Evolutionary conservation across 2,797 vertebrate species (phyloP), one percentile per base, ranked within the genome.

Genomic region (Sebastolobus altivelis): DNA sequence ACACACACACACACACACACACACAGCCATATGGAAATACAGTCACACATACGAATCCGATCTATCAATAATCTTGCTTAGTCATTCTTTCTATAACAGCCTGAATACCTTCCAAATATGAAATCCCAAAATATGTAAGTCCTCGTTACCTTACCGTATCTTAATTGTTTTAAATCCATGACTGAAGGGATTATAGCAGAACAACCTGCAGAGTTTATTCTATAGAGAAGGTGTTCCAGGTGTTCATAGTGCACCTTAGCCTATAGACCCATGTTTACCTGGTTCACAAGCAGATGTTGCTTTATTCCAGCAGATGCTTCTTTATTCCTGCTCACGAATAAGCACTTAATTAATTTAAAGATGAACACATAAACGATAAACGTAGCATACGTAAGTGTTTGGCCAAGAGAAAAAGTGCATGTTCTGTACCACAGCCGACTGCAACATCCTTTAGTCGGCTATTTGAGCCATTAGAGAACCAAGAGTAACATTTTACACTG

Each of bases 221-320:
- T 38, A 16, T 10, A 5, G 18, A 56, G 11, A 55, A 4, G 20
- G 38, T 49, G 43, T 46, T 46, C 20, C 58, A 81, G 5, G 46
- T 61, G 56, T 79, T 68, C 11, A 56, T 1, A 43, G 5, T 35
- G 16, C 14, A 35, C 22, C 38, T 63, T 13, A 8, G 46, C 72
- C 29, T 43, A 14, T 29, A 10, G 25, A 35, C 7, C 27, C 8
- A 22, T n/a, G n/a, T 71, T 66, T 55, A 38, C 62, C 31, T 65
- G 52, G 7, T 46, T 77, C 20, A 54, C 31, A 49, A 38, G 58
- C 83, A 88, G 79, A 78, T 82, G 81, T 65, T 81, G 31, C 60
- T 62, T 68, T 43, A 52, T 40, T 46, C 58, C 29, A 78, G 54
- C 80, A 82, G 68, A 89, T 75, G 83, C 33, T 25, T 61, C 61